These are phyloP conservation scores for Papilio helenus DNA, from an alignment of 1,140 invertebrate species.

Conservation along the genomic window DNA sequence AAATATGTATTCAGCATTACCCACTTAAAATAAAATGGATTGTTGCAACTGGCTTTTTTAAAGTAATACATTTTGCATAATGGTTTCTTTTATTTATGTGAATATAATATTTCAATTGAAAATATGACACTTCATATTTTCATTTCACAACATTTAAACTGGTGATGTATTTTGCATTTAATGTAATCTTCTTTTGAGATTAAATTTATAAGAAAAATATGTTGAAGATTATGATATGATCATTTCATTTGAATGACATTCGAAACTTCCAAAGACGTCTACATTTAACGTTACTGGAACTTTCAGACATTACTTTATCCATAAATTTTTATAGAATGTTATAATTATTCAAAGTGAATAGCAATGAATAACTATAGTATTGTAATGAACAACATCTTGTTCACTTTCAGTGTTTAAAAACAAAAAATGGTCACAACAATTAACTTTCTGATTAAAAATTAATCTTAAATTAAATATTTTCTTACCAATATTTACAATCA, in stretches of 20 bases:
- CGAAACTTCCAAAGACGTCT: too few relatives aligned
- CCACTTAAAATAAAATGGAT: conserved; percentile 20
- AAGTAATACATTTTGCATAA: conserved; percentile 16
- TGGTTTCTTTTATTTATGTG: conserved; percentile 1
- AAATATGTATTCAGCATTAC: conserved; percentile 25
- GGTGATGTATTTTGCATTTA: not conserved
- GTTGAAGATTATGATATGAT: not conserved
- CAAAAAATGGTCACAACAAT: too few relatives aligned
- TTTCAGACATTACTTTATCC: too few relatives aligned
- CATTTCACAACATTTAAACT: not conserved
- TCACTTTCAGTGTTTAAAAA: too few relatives aligned
- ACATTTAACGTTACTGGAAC: too few relatives aligned
- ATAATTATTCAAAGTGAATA: too few relatives aligned
- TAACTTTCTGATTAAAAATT: too few relatives aligned
- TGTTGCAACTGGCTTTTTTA: not conserved
- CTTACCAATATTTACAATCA: not conserved
- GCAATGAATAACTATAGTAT: too few relatives aligned
- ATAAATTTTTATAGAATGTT: too few relatives aligned
- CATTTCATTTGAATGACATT: too few relatives aligned
- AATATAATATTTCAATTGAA: not conserved
- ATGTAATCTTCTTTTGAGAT: not conserved
- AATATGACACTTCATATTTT: not conserved
- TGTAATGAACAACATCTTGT: too few relatives aligned
- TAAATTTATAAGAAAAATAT: not conserved
- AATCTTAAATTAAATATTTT: not conserved